These are phyloP conservation scores for Eutrigla gurnardus DNA, from an alignment of 2,797 vertebrate genomes.

Conservation along the genomic window DNA sequence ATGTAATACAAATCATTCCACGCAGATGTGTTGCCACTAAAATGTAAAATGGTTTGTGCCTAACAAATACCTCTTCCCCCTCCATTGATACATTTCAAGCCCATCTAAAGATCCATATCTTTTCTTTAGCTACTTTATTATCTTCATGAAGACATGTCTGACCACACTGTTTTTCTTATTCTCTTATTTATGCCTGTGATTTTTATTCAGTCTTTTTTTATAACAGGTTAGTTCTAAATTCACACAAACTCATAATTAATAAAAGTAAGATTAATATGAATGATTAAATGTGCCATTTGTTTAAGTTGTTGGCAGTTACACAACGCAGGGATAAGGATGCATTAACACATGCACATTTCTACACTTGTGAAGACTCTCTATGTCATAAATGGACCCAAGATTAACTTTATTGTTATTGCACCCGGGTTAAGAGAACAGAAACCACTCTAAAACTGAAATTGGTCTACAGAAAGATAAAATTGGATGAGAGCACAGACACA, in stretches of 20 bases:
- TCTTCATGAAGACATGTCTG: background rate
- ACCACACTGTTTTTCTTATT: background rate
- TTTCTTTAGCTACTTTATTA: background rate
- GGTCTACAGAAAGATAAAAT: conserved; percentile 6
- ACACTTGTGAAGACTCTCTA: background rate
- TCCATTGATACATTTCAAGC: background rate
- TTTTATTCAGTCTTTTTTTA: background rate
- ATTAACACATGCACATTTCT: background rate
- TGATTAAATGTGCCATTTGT: background rate
- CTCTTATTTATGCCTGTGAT: background rate
- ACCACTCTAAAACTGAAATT: conserved; percentile 21
- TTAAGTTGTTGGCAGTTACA: background rate
- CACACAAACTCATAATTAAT: background rate
- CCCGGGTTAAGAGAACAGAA: background rate
- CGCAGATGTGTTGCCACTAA: background rate
- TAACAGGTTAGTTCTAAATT: background rate
- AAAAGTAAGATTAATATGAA: background rate
- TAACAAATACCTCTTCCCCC: background rate
- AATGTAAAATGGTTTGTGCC: background rate
- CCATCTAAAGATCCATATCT: background rate
- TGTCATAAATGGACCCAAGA: background rate
- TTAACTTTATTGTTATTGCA: background rate
- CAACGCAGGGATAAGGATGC: background rate
- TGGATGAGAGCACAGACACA: background rate
- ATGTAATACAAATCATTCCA: background rate